Conservation (phyloP, 2,797 vertebrate species). For the Eidolon dupreanum region DNA sequence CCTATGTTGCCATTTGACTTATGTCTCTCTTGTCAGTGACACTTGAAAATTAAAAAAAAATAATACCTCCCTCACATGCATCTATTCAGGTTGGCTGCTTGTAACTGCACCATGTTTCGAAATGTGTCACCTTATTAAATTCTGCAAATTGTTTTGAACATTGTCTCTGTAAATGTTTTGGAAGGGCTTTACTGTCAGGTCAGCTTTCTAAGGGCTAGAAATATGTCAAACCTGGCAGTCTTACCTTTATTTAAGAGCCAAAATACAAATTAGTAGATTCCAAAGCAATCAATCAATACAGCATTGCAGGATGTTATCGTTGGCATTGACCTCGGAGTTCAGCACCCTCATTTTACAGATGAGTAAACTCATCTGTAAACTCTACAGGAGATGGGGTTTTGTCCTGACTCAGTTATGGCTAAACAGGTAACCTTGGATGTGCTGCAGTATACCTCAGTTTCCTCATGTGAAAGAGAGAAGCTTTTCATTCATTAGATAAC, state of each 20-base stretch:
- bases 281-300: constrained; percentile 75
- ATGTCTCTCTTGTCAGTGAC: constrained; percentile 74
- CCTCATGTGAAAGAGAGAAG: background rate
- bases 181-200: constrained; percentile 75
- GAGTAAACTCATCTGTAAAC: constrained; percentile 43
- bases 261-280: constrained; percentile 79
- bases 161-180: constrained; percentile 77
- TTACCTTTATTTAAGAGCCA: constrained; percentile 76
- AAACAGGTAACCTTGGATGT: background rate
- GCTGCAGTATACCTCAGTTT: constrained; percentile 42
- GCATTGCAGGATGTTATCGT: constrained; percentile 12
- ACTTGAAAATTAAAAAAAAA: constrained; percentile 79
- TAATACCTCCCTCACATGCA: constrained; percentile 65
- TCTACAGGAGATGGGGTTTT: background rate
- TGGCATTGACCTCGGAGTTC: constrained; percentile 63
- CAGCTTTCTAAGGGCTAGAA: constrained; percentile 78
- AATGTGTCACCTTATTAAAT: constrained; percentile 78
- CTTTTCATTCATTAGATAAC: background rate
- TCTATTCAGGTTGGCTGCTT: constrained; percentile 54
- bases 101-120: constrained; percentile 71
- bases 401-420: background rate
- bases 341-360: constrained; percentile 53
- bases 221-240: constrained; percentile 76
- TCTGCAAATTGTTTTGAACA: constrained; percentile 69
- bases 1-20: constrained; percentile 65